Base-by-base conservation (phyloP, 1,140 invertebrate genomes). In the Anoplophora glabripennis region DNA sequence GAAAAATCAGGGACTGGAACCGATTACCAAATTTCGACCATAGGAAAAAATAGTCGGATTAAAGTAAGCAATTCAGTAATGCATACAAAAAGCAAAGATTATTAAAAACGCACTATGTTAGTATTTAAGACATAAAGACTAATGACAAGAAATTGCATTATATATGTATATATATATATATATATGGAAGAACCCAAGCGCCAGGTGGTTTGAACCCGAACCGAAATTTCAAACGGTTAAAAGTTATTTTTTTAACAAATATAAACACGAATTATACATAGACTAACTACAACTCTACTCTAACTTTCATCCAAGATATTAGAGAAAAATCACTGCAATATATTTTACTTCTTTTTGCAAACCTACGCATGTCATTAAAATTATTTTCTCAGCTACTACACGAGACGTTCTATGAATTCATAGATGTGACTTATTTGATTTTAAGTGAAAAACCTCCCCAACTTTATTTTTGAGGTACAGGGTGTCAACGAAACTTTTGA, bases 201-300 rank as follows among this genome's bases (percentile, higher is more conserved):
- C 62, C 68, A 62, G 64, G 54, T 63, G 63, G 55, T 47, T 53
- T 62, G 72, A 74, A 72, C 72, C 72, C 72, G 71, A 74, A 74
- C 72, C 72, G 72, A 73, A 73, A 70, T 54, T 28, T 28, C 2
- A 28, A 28, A 28, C 21, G 21, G 5, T 28, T 28, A 28, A 38
- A 8, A n/a, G 38, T 15, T 41, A n/a, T 41, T 28, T 3, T 28
- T 28, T 28, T 28, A 28, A 28, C 5, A 28, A 28, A 28, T 28
- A 5, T 28, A 28, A 28, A 28, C 21, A 28, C 21, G 21, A 28
- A 28, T 28, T 28, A 28, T 28, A 28, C 21, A 28, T 28, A 28
- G 21, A 28, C 21, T 28, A 28, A 28, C 21, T 28, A 28, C 21
- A 28, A 28, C 21, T 3, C 21, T 28, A 28, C 21, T 28, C 21